These are phyloP conservation scores for Morpho achilles DNA, from an alignment of 2,888 invertebrate species.

Conservation along the genomic window DNA sequence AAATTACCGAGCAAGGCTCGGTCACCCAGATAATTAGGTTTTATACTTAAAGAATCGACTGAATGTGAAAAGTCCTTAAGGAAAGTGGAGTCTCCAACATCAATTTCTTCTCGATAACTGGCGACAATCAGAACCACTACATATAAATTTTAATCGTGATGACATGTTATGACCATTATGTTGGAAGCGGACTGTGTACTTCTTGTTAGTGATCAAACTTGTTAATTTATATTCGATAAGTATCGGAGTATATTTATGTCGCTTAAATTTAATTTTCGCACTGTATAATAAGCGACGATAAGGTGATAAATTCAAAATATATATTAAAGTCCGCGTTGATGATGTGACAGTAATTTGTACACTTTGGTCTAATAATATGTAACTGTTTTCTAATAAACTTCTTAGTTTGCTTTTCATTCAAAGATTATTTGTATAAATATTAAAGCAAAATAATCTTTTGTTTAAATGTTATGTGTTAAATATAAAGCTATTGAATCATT, in stretches of 20 bases:
- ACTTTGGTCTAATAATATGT: too few relatives aligned
- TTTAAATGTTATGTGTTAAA: too few relatives aligned
- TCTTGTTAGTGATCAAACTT: constrained; percentile 17
- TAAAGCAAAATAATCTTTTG: too few relatives aligned
- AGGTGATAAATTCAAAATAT: not conserved
- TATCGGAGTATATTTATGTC: constrained; percentile 10
- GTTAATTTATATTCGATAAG: constrained; percentile 16
- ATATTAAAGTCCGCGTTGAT: too few relatives aligned
- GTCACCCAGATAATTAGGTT: not conserved
- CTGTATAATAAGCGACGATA: not conserved
- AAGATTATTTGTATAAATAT: too few relatives aligned
- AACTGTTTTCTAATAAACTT: too few relatives aligned
- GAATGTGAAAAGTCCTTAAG: constrained; percentile 4
- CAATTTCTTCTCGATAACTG: constrained; percentile 14
- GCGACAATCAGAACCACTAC: constrained; percentile 11
- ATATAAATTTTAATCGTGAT: constrained; percentile 16
- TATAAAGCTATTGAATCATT: too few relatives aligned
- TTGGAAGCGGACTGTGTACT: constrained; percentile 5
- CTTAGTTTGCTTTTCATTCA: too few relatives aligned
- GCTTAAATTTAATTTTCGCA: not conserved
- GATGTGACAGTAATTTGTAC: too few relatives aligned
- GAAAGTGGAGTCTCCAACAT: constrained; percentile 5
- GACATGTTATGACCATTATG: constrained; percentile 21
- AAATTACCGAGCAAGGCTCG: too few relatives aligned
- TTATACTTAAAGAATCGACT: not conserved